These are phyloP conservation scores for Sterrhoptilus dennistouni DNA, from an alignment of 2,113 vertebrate species.

Conservation along the genomic window DNA sequence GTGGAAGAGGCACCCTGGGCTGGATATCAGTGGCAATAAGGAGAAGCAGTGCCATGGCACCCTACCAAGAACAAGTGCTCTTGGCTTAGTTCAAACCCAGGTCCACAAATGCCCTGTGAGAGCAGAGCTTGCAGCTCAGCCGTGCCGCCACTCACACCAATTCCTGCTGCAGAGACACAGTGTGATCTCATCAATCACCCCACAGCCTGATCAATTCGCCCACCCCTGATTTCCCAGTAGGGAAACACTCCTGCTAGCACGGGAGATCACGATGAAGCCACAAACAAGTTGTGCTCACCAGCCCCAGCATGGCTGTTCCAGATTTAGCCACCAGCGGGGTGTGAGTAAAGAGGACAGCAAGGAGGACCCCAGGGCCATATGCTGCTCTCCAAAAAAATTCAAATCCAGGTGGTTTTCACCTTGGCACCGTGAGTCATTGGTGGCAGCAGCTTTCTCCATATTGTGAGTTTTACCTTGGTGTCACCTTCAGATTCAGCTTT, in stretches of 20 bases:
- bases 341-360: background rate
- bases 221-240: background rate
- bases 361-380: background rate
- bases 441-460: background rate
- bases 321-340: background rate
- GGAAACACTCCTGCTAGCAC: background rate
- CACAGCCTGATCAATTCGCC: background rate
- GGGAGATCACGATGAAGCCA: background rate
- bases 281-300: background rate
- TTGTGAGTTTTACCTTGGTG: background rate
- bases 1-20: background rate
- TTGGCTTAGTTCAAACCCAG: background rate
- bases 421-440: background rate
- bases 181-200: background rate
- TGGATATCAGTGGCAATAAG: background rate
- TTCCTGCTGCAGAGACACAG: background rate
- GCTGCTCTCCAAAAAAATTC: background rate
- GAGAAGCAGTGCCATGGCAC: background rate
- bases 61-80: background rate
- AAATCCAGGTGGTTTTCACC: background rate
- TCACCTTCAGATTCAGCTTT: constrained; percentile 15
- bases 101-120: background rate
- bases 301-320: background rate
- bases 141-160: rapidly evolving
- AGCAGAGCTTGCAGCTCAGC: background rate